Conservation (phyloP, 1,140 invertebrate genomes). For the Berghia stephanieae region DNA sequence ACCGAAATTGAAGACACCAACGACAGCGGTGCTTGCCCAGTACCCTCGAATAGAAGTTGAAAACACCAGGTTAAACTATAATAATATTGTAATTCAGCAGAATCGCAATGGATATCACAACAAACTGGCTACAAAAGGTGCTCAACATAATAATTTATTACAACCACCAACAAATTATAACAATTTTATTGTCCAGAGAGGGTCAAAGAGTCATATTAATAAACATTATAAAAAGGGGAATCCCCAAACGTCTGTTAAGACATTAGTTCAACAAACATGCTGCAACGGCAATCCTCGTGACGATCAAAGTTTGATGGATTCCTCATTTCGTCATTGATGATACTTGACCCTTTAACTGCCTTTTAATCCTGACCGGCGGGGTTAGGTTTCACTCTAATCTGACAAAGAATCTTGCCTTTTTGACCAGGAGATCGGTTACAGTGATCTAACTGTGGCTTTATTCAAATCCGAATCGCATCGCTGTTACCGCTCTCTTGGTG, state of each 20-base stretch:
- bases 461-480: too few species aligned
- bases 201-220: slow-evolving; percentile 14
- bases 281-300: slow-evolving; percentile 28
- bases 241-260: too few species aligned
- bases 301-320: slow-evolving; percentile 38
- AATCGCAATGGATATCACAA: slow-evolving; percentile 1
- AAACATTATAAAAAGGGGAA: too few species aligned
- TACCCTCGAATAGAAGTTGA: background rate
- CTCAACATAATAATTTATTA: too few species aligned
- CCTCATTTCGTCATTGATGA: too few species aligned
- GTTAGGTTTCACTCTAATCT: too few species aligned
- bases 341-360: background rate
- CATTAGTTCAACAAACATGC: slow-evolving; percentile 37
- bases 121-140: too few species aligned
- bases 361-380: background rate
- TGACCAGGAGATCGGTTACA: background rate
- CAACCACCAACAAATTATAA: background rate
- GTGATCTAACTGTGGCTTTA: background rate
- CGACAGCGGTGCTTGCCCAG: background rate
- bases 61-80: background rate
- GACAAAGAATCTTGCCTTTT: background rate
- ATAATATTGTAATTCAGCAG: background rate
- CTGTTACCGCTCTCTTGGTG: too few species aligned
- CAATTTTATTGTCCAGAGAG: background rate
- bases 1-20: background rate